These are phyloP conservation scores for Sebastes baramenuke DNA, from an alignment of 2,797 vertebrate genomes.

Conservation along the genomic window DNA sequence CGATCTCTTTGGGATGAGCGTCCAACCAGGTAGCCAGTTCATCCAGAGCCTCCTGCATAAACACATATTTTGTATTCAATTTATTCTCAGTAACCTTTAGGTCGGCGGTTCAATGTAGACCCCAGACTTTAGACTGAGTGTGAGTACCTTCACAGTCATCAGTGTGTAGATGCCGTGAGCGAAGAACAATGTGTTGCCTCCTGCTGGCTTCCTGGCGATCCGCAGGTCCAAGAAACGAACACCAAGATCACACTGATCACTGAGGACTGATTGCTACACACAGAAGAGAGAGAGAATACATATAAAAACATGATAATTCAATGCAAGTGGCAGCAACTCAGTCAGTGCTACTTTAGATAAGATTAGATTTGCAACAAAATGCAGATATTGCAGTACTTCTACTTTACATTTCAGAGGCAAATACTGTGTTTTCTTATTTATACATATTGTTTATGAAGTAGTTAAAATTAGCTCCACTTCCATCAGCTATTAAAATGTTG, in stretches of 20 bases:
- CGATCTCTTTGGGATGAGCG: conserved; percentile 83
- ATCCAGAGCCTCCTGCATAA: conserved; percentile 81
- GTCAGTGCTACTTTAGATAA: too few relatives aligned
- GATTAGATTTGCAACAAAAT: too few relatives aligned
- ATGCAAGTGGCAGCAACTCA: too few relatives aligned
- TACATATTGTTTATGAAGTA: too few relatives aligned
- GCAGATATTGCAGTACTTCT: too few relatives aligned
- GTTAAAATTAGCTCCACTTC: too few relatives aligned
- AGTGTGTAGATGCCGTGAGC: conserved; percentile 88
- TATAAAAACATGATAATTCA: too few relatives aligned
- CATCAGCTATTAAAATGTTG: too few relatives aligned
- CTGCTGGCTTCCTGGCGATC: conserved; percentile 80
- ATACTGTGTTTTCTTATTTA: too few relatives aligned
- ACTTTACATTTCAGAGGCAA: too few relatives aligned
- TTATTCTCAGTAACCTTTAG: background rate
- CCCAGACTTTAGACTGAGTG: background rate
- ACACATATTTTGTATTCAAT: background rate
- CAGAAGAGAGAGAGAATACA: background rate
- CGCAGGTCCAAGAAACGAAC: conserved; percentile 89
- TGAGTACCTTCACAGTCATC: conserved; percentile 83
- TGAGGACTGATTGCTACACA: conserved; percentile 49
- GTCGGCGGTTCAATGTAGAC: too few relatives aligned
- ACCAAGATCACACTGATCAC: conserved; percentile 85
- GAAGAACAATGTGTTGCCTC: conserved; percentile 80
- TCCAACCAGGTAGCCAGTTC: conserved; percentile 86